A percentile compares a stretch with the other conserved stretches of the same genome.
phyloP scores from a whole-genome alignment of 2,888 invertebrate genomes.

The Alviniconcha strummeri region DNA sequence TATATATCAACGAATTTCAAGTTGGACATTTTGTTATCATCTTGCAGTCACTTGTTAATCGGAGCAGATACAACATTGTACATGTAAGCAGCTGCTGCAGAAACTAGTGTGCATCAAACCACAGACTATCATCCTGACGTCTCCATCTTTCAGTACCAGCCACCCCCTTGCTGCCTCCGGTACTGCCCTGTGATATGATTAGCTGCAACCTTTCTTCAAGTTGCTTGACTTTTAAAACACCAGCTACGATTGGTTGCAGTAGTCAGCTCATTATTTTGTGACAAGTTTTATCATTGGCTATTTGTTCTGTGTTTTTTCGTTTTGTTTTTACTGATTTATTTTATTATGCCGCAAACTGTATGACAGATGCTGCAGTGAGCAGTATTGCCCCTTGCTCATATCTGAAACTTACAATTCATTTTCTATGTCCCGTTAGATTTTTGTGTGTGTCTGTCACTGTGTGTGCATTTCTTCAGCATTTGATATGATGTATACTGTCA shows the following conservation, averaged over 20 bases:
- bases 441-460: neutral
- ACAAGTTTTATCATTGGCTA: too few species aligned
- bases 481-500: too few species aligned
- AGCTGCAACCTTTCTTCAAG: neutral
- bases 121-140: neutral
- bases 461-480: too few species aligned
- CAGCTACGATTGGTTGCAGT: too few species aligned
- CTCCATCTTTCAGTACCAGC: neutral
- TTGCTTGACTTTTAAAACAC: neutral
- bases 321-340: neutral
- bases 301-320: too few species aligned
- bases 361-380: slow-evolving; percentile 26
- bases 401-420: neutral
- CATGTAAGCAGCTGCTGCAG: neutral
- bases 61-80: too few species aligned
- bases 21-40: too few species aligned
- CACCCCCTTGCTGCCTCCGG: slow-evolving; percentile 1
- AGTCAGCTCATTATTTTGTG: too few species aligned
- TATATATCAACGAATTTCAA: too few species aligned
- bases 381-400: slow-evolving; percentile 26
- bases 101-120: slow-evolving; percentile 21
- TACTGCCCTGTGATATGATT: slow-evolving; percentile 26
- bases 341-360: neutral
- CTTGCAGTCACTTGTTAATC: slow-evolving; percentile 4
- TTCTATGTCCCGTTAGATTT: neutral